phyloP scores from a whole-genome alignment of 2,888 invertebrate species.

The Clepsis dumicolana region DNA sequence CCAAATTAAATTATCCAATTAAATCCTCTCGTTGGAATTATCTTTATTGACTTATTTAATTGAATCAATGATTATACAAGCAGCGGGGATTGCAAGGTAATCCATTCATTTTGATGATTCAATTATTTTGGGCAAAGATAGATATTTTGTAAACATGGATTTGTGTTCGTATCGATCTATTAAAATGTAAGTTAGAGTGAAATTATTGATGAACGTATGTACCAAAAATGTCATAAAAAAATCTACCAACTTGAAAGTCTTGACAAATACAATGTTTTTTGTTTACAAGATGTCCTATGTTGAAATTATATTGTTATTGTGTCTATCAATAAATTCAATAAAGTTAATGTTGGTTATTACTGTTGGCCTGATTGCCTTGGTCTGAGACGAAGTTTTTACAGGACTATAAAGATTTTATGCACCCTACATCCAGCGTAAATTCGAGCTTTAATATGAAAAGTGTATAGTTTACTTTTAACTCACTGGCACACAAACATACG shows the following conservation, averaged over 20 bases:
- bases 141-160: background rate
- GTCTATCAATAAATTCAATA: too few relatives aligned
- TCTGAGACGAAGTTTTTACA: too few relatives aligned
- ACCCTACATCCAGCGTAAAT: too few relatives aligned
- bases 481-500: constrained; percentile 64
- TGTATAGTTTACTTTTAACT: constrained; percentile 51
- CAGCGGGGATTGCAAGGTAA: constrained; percentile 17
- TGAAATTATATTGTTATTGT: too few relatives aligned
- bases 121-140: background rate
- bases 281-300: too few relatives aligned
- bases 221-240: too few relatives aligned
- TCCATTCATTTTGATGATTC: constrained; percentile 18
- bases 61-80: constrained; percentile 30
- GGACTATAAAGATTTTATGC: too few relatives aligned
- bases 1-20: constrained; percentile 36
- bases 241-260: too few relatives aligned
- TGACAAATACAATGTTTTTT: too few relatives aligned
- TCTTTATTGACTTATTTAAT: constrained; percentile 31
- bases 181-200: background rate
- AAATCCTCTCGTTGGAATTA: constrained; percentile 24
- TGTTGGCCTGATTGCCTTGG: too few relatives aligned
- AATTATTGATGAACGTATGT: background rate
- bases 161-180: background rate
- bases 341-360: too few relatives aligned
- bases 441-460: too few relatives aligned